Conservation (phyloP, 2,888 invertebrate species). For the Euzetes globulus region DNA sequence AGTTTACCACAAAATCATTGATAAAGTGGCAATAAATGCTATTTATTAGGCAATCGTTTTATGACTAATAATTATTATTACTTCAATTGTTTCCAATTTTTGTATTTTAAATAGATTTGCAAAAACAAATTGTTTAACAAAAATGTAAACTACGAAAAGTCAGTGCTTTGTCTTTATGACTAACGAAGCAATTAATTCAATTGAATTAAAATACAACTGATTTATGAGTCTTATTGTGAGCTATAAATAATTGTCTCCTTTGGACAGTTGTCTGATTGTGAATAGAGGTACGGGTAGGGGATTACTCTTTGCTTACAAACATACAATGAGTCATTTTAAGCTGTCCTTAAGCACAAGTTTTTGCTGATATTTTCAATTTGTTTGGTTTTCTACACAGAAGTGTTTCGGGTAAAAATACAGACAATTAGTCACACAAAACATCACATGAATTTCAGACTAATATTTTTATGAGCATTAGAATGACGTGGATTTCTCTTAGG, state of each 20-base stretch:
- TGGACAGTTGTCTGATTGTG: not conserved
- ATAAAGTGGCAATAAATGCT: not conserved
- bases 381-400: not conserved
- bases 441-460: constrained; percentile 10
- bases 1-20: not conserved
- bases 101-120: not conserved
- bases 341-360: not conserved
- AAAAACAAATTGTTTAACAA: not conserved
- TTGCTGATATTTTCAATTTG: not conserved
- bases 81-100: not conserved
- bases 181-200: not conserved
- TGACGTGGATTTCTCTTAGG: too few species aligned
- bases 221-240: not conserved
- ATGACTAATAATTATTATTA: too few species aligned
- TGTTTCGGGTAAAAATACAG: not conserved
- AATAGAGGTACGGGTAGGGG: not conserved
- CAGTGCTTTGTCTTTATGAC: not conserved
- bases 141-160: not conserved
- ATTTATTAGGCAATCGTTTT: too few species aligned
- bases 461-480: not conserved
- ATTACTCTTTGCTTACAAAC: not conserved
- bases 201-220: not conserved
- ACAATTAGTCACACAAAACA: not conserved
- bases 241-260: not conserved
- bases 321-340: not conserved